Percentiles rank a stretch among this genome's conserved stretches.
These are phyloP conservation scores for Tanypteryx hageni DNA, from an alignment of 2,888 invertebrate species.

Conservation along the genomic window DNA sequence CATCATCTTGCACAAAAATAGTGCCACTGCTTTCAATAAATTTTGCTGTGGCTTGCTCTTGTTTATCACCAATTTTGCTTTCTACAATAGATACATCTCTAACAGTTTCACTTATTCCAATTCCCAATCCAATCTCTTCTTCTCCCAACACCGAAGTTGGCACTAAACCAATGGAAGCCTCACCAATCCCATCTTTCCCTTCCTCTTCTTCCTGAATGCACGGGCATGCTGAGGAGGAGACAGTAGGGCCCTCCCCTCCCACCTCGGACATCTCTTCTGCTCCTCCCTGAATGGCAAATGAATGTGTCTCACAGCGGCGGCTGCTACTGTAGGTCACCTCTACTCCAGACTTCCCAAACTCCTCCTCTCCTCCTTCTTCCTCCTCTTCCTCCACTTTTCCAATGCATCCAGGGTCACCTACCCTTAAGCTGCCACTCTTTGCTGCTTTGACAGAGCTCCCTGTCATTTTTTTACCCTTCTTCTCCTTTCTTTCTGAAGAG, in stretches of 20 bases:
- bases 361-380: constrained; percentile 73
- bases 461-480: constrained; percentile 45
- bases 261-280: constrained; percentile 74
- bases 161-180: too few relatives aligned
- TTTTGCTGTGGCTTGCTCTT: not conserved
- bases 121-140: not conserved
- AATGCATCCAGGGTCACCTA: constrained; percentile 72
- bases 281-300: constrained; percentile 75
- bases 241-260: not conserved
- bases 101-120: not conserved
- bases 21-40: not conserved
- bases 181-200: too few relatives aligned
- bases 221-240: not conserved
- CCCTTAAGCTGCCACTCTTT: constrained; percentile 64
- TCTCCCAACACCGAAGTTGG: not conserved
- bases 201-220: not conserved
- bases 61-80: not conserved
- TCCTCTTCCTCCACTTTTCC: constrained; percentile 73
- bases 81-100: not conserved
- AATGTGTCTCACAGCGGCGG: constrained; percentile 72
- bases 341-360: constrained; percentile 71
- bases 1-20: not conserved
- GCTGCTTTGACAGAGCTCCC: constrained; percentile 49
- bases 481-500: constrained; percentile 20
- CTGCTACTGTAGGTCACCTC: constrained; percentile 73